phyloP scores from a whole-genome alignment of 2,797 vertebrate genomes.

The Propithecus deckenii region DNA sequence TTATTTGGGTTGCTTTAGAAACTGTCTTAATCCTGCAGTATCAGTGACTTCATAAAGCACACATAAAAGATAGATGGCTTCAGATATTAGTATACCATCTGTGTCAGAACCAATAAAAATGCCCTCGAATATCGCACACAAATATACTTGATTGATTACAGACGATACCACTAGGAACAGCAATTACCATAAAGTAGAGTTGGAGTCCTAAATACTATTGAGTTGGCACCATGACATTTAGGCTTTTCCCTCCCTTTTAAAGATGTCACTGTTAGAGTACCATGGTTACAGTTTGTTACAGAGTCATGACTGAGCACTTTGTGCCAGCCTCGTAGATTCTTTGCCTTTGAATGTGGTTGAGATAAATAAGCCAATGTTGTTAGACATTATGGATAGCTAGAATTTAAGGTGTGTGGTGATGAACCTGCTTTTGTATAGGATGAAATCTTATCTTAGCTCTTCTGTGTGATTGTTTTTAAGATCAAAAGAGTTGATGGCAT shows the following conservation, averaged over 20 bases:
- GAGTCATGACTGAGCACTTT: background rate
- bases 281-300: background rate
- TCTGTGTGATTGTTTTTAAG: conserved; percentile 17
- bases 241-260: conserved; percentile 29
- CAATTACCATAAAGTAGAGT: conserved; percentile 12
- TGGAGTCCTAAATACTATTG: background rate
- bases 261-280: background rate
- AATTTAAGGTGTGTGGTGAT: background rate
- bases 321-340: background rate
- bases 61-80: background rate
- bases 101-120: conserved; percentile 37
- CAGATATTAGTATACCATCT: background rate
- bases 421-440: conserved; percentile 5
- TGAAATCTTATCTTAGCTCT: conserved; percentile 45
- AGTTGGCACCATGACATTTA: background rate
- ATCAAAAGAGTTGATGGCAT: background rate
- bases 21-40: conserved; percentile 21
- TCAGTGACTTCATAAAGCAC: background rate
- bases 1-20: conserved; percentile 45
- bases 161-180: conserved; percentile 7
- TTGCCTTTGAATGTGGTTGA: conserved; percentile 12
- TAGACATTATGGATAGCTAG: background rate
- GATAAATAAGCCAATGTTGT: background rate
- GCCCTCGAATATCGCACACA: background rate
- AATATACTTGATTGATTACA: background rate